Percentiles rank a stretch among this genome's conserved stretches.
These are phyloP conservation scores for Mohoua ochrocephala DNA, from an alignment of 2,113 vertebrate genomes.

Conservation along the genomic window DNA sequence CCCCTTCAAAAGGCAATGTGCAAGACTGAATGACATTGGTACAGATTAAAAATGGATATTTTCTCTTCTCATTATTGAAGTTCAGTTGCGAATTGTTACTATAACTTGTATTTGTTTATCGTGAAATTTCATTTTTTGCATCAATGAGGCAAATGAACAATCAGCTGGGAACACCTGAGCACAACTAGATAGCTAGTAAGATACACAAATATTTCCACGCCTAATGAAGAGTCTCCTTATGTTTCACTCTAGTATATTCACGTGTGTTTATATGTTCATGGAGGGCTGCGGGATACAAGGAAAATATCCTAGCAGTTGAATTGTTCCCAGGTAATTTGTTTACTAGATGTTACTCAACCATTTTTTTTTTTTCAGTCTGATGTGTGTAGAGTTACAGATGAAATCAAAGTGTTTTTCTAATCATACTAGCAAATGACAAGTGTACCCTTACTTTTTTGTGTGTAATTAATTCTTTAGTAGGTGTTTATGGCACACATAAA, in stretches of 20 bases:
- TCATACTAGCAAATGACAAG: not conserved
- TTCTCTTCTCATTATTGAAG: not conserved
- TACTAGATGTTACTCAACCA: rapidly evolving
- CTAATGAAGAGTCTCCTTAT: not conserved
- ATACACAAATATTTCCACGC: not conserved
- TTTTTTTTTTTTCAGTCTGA: not conserved
- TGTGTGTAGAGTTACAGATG: not conserved
- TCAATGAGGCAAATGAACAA: not conserved
- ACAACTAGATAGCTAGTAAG: not conserved
- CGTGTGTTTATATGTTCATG: rapidly evolving
- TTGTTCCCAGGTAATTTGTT: not conserved
- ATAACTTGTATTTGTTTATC: not conserved
- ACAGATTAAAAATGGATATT: not conserved
- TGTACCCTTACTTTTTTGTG: not conserved
- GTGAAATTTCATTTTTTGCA: not conserved
- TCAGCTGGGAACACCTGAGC: not conserved
- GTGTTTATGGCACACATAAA: not conserved
- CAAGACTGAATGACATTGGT: not conserved
- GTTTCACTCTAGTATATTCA: not conserved
- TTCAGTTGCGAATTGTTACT: not conserved
- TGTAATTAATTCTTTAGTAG: not conserved
- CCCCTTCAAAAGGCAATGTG: not conserved
- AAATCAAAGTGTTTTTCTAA: not conserved
- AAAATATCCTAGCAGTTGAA: not conserved
- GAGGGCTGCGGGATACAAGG: not conserved